These are phyloP conservation scores for Halichoeres trimaculatus DNA, from an alignment of 2,113 vertebrate genomes.

Conservation along the genomic window DNA sequence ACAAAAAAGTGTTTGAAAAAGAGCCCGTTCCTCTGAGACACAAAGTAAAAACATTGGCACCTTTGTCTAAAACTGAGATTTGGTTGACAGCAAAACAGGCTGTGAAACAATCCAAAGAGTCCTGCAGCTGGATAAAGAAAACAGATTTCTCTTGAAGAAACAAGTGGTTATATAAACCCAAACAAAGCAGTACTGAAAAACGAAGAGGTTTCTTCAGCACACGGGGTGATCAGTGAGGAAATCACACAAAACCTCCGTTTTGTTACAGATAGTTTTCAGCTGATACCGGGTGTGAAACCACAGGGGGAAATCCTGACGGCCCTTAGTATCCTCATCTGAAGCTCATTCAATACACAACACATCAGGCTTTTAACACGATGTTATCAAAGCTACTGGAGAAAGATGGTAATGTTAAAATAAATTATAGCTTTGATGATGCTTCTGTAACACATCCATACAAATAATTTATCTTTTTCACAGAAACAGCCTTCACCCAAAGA, in stretches of 20 bases:
- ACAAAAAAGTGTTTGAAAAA: conserved; percentile 7
- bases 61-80: conserved; percentile 26
- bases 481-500: conserved; percentile 59
- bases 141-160: conserved; percentile 15
- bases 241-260: conserved; percentile 7
- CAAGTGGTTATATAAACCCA: conserved; percentile 59
- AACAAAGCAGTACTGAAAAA: conserved; percentile 30
- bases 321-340: not conserved
- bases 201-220: not conserved
- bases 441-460: conserved; percentile 67
- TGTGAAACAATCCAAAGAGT: conserved; percentile 6
- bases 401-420: conserved; percentile 66
- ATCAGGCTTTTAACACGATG: conserved; percentile 7
- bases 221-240: not conserved
- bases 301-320: not conserved
- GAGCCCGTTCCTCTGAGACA: not conserved
- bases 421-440: conserved; percentile 68
- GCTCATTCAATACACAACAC: not conserved
- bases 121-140: not conserved
- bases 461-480: conserved; percentile 79
- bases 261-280: conserved; percentile 5
- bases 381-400: conserved; percentile 38
- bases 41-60: conserved; percentile 53
- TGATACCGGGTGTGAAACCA: not conserved
- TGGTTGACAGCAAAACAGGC: conserved; percentile 15